Evolutionary conservation across 2,113 vertebrate species (phyloP).

Genomic region (Dendropsophus ebraccatus): DNA sequence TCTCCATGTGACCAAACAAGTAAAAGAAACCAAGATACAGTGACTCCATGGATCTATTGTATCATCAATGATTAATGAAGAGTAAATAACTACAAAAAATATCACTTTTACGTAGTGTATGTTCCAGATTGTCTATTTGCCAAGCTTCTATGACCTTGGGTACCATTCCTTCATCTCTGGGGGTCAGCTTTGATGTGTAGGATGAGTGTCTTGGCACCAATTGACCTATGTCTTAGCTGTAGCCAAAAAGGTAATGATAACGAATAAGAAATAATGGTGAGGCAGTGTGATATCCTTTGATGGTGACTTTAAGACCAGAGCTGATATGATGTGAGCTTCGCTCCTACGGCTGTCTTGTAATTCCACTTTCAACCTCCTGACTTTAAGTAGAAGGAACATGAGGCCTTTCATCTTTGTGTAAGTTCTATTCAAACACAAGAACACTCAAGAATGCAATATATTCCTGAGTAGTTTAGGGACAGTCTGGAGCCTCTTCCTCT

Average conservation of each 20-base stretch:
- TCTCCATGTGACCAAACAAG: neutral
- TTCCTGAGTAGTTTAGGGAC: neutral
- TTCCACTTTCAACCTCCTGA: slow-evolving; percentile 24
- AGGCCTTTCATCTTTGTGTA: slow-evolving; percentile 51
- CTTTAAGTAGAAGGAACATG: neutral
- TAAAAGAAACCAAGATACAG: neutral
- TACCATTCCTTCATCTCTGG: neutral
- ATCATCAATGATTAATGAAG: no score
- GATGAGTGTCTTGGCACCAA: neutral
- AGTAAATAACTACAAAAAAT: neutral
- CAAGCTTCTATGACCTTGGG: neutral
- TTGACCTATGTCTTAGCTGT: neutral
- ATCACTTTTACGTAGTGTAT: neutral
- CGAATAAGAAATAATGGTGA: neutral
- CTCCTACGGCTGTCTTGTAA: slow-evolving; percentile 20
- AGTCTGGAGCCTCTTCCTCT: neutral
- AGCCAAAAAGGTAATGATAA: slow-evolving; percentile 11
- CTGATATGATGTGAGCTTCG: neutral
- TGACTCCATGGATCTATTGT: neutral
- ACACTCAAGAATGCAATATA: slow-evolving; percentile 39
- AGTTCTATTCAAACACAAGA: neutral
- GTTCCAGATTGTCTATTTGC: neutral
- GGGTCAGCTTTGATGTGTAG: neutral
- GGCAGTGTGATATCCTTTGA: neutral
- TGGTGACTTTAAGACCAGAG: slow-evolving; percentile 23